A percentile compares a stretch with the other conserved stretches of the same genome.
Conservation (phyloP, 2,888 invertebrate genomes). For the Rhodophaea formosa region DNA sequence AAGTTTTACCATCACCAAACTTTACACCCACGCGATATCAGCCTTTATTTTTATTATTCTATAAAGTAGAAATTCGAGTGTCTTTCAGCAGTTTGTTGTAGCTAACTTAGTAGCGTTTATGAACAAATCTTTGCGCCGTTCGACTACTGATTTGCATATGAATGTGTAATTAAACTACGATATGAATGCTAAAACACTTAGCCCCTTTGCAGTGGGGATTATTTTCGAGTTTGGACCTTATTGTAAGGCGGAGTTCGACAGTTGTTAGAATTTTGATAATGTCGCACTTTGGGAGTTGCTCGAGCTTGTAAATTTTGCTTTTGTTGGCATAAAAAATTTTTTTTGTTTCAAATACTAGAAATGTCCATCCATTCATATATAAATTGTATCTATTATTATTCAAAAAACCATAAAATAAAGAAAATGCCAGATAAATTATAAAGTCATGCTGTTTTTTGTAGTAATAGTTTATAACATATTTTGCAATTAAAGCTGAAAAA, state of each 20-base stretch:
- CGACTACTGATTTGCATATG: constrained; percentile 75
- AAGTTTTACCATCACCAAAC: constrained; percentile 19
- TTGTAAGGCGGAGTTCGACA: background rate
- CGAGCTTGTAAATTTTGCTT: constrained; percentile 4
- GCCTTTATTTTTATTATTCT: constrained; percentile 7
- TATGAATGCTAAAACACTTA: constrained; percentile 65
- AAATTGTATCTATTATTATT: no score
- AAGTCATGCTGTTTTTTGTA: no score
- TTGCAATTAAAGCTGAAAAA: no score
- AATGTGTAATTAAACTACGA: constrained; percentile 78
- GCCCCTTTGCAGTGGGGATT: constrained; percentile 39
- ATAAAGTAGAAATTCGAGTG: constrained; percentile 23
- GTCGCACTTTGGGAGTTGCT: background rate
- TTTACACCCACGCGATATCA: constrained; percentile 17
- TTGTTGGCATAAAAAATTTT: background rate
- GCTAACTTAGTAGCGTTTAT: constrained; percentile 32
- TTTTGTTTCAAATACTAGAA: no score
- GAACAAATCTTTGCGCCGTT: constrained; percentile 72
- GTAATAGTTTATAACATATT: no score
- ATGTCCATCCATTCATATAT: no score
- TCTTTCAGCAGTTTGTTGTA: constrained; percentile 15
- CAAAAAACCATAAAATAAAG: no score
- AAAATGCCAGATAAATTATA: no score
- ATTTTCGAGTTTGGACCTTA: constrained; percentile 42
- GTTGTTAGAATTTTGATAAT: constrained; percentile 7